Conservation (phyloP, 2,888 invertebrate species). For the Stenoptilia bipunctidactyla region DNA sequence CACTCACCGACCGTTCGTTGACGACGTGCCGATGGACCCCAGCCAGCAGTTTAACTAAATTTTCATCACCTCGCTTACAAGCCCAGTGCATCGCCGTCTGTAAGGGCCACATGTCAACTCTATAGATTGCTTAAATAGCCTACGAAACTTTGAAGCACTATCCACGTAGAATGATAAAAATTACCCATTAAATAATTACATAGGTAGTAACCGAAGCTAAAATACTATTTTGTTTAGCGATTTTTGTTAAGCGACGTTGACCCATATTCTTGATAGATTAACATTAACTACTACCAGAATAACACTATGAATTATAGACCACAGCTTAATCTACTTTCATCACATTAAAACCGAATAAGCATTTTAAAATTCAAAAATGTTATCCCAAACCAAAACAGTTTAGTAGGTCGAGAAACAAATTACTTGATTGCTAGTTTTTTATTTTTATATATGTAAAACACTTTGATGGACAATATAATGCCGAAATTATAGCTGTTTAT, state of each 20-base stretch:
- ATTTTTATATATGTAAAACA: constrained; percentile 67
- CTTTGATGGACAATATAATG: constrained; percentile 70
- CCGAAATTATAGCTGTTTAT: constrained; percentile 66
- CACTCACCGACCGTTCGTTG: constrained; percentile 86
- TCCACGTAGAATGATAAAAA: too few relatives aligned
- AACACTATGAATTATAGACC: too few relatives aligned
- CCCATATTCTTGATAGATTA: too few relatives aligned
- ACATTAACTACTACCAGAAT: too few relatives aligned
- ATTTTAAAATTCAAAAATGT: not conserved
- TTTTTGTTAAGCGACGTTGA: too few relatives aligned
- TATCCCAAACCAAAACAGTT: constrained; percentile 38
- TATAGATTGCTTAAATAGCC: not conserved
- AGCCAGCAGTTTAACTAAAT: constrained; percentile 91
- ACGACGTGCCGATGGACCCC: constrained; percentile 86
- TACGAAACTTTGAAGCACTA: not conserved
- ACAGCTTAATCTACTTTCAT: too few relatives aligned
- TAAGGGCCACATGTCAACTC: constrained; percentile 27
- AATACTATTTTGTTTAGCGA: too few relatives aligned
- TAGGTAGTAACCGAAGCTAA: too few relatives aligned
- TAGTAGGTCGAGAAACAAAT: constrained; percentile 66
- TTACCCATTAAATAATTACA: too few relatives aligned
- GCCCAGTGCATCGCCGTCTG: constrained; percentile 98
- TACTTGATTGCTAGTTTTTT: constrained; percentile 63
- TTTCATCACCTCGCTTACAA: constrained; percentile 92
- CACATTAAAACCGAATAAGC: too few relatives aligned